Evolutionary conservation across 92 coral and sea anemone genomes (phyloP).

Genomic region (Ricordea florida): DNA sequence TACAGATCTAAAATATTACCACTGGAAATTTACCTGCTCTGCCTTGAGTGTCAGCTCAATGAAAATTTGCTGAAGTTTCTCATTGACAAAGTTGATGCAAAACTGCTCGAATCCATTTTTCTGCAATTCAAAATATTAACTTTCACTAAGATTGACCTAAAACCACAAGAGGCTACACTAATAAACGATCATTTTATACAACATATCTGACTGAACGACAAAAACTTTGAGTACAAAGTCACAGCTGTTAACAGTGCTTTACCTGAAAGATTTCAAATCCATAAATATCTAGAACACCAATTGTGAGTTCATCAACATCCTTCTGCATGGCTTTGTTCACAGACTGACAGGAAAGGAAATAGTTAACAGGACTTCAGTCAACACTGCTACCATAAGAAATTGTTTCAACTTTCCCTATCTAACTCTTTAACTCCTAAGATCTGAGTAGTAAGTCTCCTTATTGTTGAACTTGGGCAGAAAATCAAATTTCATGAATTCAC

Average conservation of each 20-base stretch:
- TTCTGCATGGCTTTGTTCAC: constrained; percentile 99
- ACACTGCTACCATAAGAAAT: too few species aligned
- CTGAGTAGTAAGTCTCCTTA: too few species aligned
- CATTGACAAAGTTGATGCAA: constrained; percentile 98
- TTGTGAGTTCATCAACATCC: constrained; percentile 79
- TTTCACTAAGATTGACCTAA: not conserved
- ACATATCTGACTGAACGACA: not conserved
- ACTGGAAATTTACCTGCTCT: constrained; percentile 67
- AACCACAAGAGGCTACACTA: not conserved
- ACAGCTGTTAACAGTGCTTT: not conserved
- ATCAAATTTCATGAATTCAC: too few species aligned
- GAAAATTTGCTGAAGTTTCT: constrained; percentile 97
- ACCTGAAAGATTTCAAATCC: constrained; percentile 99
- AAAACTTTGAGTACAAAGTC: not conserved
- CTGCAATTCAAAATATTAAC: constrained; percentile 45
- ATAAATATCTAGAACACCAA: constrained; percentile 97
- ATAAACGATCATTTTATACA: not conserved
- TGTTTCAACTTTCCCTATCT: too few species aligned
- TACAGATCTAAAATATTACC: too few species aligned
- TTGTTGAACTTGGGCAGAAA: too few species aligned
- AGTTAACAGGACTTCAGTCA: too few species aligned
- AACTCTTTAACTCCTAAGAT: too few species aligned
- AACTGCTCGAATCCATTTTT: constrained; percentile 99
- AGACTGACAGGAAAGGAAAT: constrained; percentile 38
- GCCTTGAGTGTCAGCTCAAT: constrained; percentile 97